These are phyloP conservation scores for Drosophila dunni DNA, from an alignment of 1,140 invertebrate genomes.

Conservation along the genomic window DNA sequence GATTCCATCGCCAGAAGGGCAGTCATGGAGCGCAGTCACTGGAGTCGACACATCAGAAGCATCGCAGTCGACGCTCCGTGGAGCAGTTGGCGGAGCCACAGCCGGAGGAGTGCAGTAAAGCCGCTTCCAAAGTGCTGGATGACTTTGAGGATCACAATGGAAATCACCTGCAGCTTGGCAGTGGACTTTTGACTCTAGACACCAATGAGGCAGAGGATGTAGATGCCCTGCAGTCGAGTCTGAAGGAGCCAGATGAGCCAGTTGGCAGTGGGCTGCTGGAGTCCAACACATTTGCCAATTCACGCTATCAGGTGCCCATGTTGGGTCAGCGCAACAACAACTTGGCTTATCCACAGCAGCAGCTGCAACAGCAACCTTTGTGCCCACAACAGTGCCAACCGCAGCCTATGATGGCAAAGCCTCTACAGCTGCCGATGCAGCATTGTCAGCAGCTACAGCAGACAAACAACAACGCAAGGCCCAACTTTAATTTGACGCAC, in stretches of 20 bases:
- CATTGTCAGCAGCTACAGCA: conserved; percentile 1
- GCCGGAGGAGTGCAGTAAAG: not conserved
- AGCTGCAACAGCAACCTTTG: not conserved
- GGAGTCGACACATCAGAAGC: not conserved
- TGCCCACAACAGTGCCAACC: conserved; percentile 18
- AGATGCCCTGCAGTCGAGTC: not conserved
- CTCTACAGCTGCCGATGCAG: conserved; percentile 19
- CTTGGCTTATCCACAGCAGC: conserved; percentile 24
- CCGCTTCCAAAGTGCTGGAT: conserved; percentile 33
- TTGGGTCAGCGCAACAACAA: conserved; percentile 43
- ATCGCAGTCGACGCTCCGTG: conserved; percentile 31
- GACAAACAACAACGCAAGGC: conserved; percentile 20
- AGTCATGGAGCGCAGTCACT: not conserved
- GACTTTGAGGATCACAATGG: conserved; percentile 69
- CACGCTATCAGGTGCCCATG: conserved; percentile 55
- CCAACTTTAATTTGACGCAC: conserved; percentile 55
- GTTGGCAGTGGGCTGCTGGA: conserved; percentile 11
- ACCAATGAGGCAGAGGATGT: conserved; percentile 11
- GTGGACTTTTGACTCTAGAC: conserved; percentile 29
- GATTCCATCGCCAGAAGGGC: conserved; percentile 18
- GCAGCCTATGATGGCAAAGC: not conserved
- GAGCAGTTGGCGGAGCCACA: not conserved
- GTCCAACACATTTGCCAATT: conserved; percentile 26
- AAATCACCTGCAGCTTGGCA: conserved; percentile 50
- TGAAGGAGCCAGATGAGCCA: conserved; percentile 21